phyloP scores from a whole-genome alignment of 2,113 vertebrate genomes.

The Thymallus thymallus region DNA sequence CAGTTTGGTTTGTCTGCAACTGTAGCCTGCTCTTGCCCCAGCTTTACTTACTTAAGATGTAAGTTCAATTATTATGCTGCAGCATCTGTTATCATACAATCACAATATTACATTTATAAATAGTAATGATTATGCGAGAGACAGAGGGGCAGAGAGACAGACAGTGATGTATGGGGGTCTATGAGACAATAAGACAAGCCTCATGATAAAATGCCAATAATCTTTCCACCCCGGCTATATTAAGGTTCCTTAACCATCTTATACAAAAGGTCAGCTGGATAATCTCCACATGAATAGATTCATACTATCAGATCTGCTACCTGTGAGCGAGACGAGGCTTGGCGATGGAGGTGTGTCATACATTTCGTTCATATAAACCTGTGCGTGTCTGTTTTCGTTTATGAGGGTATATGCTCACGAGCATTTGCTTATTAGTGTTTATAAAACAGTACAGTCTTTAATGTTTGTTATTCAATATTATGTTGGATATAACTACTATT shows the following conservation, averaged over 20 bases:
- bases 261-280: constrained; percentile 58
- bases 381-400: background rate
- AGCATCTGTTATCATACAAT: too few relatives aligned
- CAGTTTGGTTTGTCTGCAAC: constrained; percentile 7
- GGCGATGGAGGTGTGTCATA: background rate
- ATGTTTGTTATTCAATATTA: too few relatives aligned
- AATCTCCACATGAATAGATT: constrained; percentile 25
- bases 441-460: too few relatives aligned
- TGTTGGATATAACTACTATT: too few relatives aligned
- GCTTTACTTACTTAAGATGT: too few relatives aligned
- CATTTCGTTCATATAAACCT: background rate
- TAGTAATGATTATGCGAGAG: too few relatives aligned
- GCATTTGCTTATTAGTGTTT: too few relatives aligned
- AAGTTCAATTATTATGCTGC: too few relatives aligned
- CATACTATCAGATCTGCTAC: constrained; percentile 10
- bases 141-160: too few relatives aligned
- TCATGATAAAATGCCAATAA: constrained; percentile 25
- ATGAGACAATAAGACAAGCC: too few relatives aligned
- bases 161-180: too few relatives aligned
- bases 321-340: constrained; percentile 8
- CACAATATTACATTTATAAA: too few relatives aligned
- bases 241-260: constrained; percentile 48
- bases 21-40: background rate
- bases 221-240: constrained; percentile 29
- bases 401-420: background rate